These are phyloP conservation scores for Drosophila watanabei DNA, from an alignment of 1,140 invertebrate genomes.

Conservation along the genomic window DNA sequence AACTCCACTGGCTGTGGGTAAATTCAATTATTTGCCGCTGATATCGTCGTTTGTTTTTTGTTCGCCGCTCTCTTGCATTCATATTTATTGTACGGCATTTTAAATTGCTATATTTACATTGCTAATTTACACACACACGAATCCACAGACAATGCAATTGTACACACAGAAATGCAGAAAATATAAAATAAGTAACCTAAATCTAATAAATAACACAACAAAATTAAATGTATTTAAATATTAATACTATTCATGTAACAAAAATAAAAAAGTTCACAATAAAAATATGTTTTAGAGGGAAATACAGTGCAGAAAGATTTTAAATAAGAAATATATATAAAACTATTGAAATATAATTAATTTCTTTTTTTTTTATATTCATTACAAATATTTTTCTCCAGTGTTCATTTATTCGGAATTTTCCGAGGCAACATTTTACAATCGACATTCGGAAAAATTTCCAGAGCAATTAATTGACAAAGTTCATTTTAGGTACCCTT, in stretches of 20 bases:
- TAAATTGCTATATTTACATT: slow-evolving; percentile 84
- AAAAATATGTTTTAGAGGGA: not conserved
- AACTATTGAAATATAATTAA: too few relatives aligned
- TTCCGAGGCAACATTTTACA: slow-evolving; percentile 21
- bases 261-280: not conserved
- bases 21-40: slow-evolving; percentile 82
- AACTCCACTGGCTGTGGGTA: slow-evolving; percentile 63
- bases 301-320: not conserved
- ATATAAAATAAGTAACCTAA: not conserved
- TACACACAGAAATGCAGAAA: slow-evolving; percentile 6
- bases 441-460: slow-evolving; percentile 36
- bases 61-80: slow-evolving; percentile 73
- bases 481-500: slow-evolving; percentile 73
- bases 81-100: slow-evolving; percentile 82
- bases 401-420: slow-evolving; percentile 5
- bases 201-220: not conserved
- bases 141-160: slow-evolving; percentile 28
- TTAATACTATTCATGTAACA: not conserved
- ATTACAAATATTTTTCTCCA: not conserved
- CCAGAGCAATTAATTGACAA: slow-evolving; percentile 80
- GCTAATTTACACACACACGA: slow-evolving; percentile 76
- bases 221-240: not conserved
- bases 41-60: slow-evolving; percentile 81
- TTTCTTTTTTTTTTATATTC: not conserved
- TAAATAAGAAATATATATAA: not conserved